Percentiles rank a stretch among this genome's conserved stretches.
These are phyloP conservation scores for Alitta virens DNA, from an alignment of 2,888 invertebrate genomes.

Conservation along the genomic window DNA sequence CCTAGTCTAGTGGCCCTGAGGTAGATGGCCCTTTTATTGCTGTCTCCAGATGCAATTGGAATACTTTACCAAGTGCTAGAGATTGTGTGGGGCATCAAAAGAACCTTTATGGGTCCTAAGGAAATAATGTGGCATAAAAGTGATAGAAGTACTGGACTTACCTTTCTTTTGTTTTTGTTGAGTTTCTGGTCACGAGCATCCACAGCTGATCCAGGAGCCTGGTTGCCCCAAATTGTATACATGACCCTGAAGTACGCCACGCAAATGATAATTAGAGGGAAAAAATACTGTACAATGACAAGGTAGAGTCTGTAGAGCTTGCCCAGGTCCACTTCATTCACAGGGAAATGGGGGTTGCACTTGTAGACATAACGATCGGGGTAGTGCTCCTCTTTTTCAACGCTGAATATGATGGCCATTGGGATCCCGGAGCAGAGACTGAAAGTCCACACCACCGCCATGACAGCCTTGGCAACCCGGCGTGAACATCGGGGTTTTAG, in stretches of 20 bases:
- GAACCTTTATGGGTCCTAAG: too few relatives aligned
- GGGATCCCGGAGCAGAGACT: conserved; percentile 65
- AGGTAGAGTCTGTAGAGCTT: conserved; percentile 53
- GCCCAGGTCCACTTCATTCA: conserved; percentile 36
- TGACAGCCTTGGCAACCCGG: conserved; percentile 70
- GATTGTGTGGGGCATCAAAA: too few relatives aligned
- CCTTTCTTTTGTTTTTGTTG: conserved; percentile 80
- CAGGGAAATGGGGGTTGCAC: conserved; percentile 40
- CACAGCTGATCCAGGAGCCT: conserved; percentile 77
- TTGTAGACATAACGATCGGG: conserved; percentile 40
- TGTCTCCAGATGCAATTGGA: too few relatives aligned
- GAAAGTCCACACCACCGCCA: conserved; percentile 74
- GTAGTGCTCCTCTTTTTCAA: conserved; percentile 25
- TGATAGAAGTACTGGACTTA: too few relatives aligned
- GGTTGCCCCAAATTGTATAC: conserved; percentile 74
- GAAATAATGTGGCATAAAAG: too few relatives aligned
- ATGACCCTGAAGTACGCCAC: conserved; percentile 81
- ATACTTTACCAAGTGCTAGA: too few relatives aligned
- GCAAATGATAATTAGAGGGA: conserved; percentile 77
- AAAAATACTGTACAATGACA: conserved; percentile 66
- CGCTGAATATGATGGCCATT: conserved; percentile 60
- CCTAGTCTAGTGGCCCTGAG: too few relatives aligned
- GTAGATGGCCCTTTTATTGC: too few relatives aligned
- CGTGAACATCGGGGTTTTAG: conserved; percentile 69
- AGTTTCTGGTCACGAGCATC: conserved; percentile 76